Evolutionary conservation across 2,797 vertebrate genomes (phyloP).

Genomic region (Macropus fuliginosus): DNA sequence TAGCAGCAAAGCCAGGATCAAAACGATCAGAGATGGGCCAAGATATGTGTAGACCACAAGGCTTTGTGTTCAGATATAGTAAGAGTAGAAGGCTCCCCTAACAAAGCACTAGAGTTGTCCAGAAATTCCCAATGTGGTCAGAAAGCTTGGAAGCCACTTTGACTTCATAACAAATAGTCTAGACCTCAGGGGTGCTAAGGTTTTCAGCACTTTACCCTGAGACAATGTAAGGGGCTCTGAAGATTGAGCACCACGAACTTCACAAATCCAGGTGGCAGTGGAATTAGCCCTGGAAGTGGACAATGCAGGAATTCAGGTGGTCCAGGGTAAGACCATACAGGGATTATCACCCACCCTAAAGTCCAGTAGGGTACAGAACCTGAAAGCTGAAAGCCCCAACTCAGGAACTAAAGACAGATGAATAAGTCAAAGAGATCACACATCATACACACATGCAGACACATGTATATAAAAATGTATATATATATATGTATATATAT

Average conservation of each 20-base stretch:
- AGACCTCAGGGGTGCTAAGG: neutral
- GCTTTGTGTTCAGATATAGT: neutral
- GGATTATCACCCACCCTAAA: neutral
- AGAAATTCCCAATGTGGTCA: neutral
- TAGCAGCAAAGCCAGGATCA: no score
- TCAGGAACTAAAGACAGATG: neutral
- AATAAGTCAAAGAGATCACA: neutral
- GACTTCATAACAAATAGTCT: neutral
- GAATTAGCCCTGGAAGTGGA: neutral
- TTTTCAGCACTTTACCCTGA: neutral
- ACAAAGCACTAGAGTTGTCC: neutral
- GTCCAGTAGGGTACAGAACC: neutral
- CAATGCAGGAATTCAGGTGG: neutral
- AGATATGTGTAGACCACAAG: no score
- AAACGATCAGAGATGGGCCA: no score
- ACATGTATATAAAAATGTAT: neutral
- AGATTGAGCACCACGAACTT: neutral
- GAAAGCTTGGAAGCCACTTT: neutral
- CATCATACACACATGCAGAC: neutral
- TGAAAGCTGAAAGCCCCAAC: neutral
- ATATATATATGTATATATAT: rapidly evolving
- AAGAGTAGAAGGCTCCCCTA: neutral
- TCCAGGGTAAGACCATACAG: neutral
- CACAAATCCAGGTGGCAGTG: neutral
- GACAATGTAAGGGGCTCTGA: neutral